These are phyloP conservation scores for Barbus barbus DNA, from an alignment of 2,113 vertebrate species.

Conservation along the genomic window DNA sequence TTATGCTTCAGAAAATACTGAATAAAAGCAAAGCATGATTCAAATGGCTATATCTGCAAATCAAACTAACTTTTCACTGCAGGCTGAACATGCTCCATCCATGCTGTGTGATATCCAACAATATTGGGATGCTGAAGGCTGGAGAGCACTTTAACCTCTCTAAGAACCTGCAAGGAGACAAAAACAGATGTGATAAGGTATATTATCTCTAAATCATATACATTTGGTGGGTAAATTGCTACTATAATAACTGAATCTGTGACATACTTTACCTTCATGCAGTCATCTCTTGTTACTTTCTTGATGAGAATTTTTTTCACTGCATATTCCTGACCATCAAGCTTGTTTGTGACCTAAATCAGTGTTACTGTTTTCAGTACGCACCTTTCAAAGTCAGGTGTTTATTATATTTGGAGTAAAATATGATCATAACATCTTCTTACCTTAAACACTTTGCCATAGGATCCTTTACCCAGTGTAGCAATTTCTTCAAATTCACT, in stretches of 20 bases:
- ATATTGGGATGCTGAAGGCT: constrained; percentile 89
- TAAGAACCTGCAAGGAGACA: constrained; percentile 79
- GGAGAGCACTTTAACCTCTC: constrained; percentile 94
- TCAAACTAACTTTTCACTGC: constrained; percentile 52
- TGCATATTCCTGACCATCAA: constrained; percentile 93
- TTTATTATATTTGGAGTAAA: not conserved
- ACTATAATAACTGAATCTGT: not conserved
- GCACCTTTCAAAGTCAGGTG: not conserved
- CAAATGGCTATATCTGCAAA: not conserved
- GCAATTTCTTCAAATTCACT: constrained; percentile 93
- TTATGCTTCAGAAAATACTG: not conserved
- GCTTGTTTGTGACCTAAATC: constrained; percentile 91
- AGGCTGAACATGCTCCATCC: constrained; percentile 93
- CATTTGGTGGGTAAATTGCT: not conserved
- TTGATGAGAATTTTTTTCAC: constrained; percentile 97
- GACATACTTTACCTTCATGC: constrained; percentile 85
- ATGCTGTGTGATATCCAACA: constrained; percentile 96
- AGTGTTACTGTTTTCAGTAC: not conserved
- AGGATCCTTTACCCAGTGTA: constrained; percentile 89
- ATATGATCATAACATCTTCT: not conserved
- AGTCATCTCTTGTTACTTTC: constrained; percentile 88
- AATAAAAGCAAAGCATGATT: not conserved
- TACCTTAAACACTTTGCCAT: constrained; percentile 96
- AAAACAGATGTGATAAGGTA: not conserved
- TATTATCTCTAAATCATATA: not conserved